A percentile compares a stretch with the other conserved stretches of the same genome.
These are phyloP conservation scores for Brachionichthys hirsutus DNA, from an alignment of 2,113 vertebrate species.

Conservation along the genomic window DNA sequence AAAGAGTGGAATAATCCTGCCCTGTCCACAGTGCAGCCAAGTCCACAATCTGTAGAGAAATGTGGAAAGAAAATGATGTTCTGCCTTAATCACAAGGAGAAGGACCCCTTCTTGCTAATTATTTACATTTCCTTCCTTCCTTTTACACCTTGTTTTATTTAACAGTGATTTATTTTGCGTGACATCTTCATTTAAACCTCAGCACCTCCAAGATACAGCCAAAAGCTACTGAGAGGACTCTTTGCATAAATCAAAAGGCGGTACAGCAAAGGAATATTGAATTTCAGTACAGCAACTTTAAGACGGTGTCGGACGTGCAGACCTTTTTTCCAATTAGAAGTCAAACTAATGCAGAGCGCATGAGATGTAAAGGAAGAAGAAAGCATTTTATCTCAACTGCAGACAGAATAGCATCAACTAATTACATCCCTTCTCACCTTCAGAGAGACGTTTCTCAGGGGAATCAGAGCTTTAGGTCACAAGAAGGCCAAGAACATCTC, in stretches of 20 bases:
- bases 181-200: neutral
- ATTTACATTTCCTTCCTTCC: neutral
- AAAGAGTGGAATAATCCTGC: no score
- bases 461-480: conserved; percentile 6
- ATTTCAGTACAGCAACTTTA: neutral
- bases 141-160: neutral
- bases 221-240: conserved; percentile 16
- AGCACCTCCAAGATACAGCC: neutral
- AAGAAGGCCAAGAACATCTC: neutral
- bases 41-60: no score
- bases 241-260: conserved; percentile 11
- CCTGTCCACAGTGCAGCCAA: no score
- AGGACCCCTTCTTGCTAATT: no score
- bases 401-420: conserved; percentile 29
- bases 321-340: conserved; percentile 39
- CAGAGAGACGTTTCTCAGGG: conserved; percentile 10
- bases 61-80: neutral
- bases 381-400: conserved; percentile 27
- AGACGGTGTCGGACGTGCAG: neutral
- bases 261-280: conserved; percentile 1
- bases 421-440: conserved; percentile 20
- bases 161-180: no score
- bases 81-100: neutral
- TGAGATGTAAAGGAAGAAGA: conserved; percentile 16
- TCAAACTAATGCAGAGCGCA: conserved; percentile 20